Evolutionary conservation across 2,888 invertebrate genomes (phyloP).

Genomic region (Ecliptopera silaceata): DNA sequence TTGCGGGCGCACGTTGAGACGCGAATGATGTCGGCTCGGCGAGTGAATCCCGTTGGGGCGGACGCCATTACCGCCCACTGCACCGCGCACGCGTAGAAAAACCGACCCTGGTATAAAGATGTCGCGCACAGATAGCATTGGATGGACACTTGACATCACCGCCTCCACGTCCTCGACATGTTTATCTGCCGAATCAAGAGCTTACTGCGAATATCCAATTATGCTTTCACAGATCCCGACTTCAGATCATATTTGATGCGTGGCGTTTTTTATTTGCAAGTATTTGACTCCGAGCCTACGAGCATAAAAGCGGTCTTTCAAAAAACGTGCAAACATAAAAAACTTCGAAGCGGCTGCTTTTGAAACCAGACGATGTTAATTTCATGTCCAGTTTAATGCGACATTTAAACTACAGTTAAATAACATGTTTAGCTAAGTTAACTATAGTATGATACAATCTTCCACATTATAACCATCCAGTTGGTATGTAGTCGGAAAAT

Average conservation of each 20-base stretch:
- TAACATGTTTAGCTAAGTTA: conserved; percentile 41
- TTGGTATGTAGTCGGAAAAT: conserved; percentile 2
- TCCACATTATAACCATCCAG: conserved; percentile 41
- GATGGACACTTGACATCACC: conserved; percentile 70
- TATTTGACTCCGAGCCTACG: conserved; percentile 47
- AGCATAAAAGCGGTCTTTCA: conserved; percentile 49
- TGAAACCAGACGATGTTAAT: conserved; percentile 54
- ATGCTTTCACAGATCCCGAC: conserved; percentile 61
- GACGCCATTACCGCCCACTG: conserved; percentile 79
- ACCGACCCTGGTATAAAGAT: conserved; percentile 73
- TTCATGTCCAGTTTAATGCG: conserved; percentile 65
- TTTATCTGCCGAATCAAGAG: conserved; percentile 61
- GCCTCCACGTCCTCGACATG: conserved; percentile 56
- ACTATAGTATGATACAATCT: conserved; percentile 53
- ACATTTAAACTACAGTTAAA: conserved; percentile 60
- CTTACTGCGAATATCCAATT: conserved; percentile 70
- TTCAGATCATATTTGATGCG: conserved; percentile 55
- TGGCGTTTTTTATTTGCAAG: conserved; percentile 57
- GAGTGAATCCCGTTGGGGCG: conserved; percentile 78
- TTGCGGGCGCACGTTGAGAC: conserved; percentile 78
- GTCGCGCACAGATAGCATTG: conserved; percentile 71
- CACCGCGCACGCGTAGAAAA: conserved; percentile 75
- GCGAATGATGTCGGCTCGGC: conserved; percentile 77
- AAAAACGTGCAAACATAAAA: conserved; percentile 54
- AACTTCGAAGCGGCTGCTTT: conserved; percentile 53